A percentile compares a stretch with the other conserved stretches of the same genome.
phyloP scores from a whole-genome alignment of 2,888 invertebrate genomes.

The Euplagia quadripunctaria region DNA sequence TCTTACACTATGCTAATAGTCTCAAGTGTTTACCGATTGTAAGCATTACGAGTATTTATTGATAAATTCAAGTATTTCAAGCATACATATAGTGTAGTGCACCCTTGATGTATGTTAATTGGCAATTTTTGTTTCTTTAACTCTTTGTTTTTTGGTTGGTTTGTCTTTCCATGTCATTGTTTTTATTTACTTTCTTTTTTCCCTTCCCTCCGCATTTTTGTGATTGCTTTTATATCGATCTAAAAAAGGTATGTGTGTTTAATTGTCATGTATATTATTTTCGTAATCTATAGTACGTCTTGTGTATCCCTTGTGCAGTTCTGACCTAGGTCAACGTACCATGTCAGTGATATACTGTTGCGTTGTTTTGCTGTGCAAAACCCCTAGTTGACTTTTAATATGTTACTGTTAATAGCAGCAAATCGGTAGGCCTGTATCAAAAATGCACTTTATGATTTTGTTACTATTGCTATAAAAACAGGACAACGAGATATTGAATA shows the following conservation, averaged over 20 bases:
- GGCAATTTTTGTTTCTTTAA: not conserved
- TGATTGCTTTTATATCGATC: not conserved
- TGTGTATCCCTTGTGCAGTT: not conserved
- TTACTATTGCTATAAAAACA: too few relatives aligned
- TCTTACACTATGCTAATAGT: slow-evolving; percentile 37
- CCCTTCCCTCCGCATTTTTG: not conserved
- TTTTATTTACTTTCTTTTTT: not conserved
- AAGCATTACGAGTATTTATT: slow-evolving; percentile 44
- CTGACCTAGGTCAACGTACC: not conserved
- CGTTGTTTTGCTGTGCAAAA: not conserved
- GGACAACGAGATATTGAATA: too few relatives aligned
- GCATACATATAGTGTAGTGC: slow-evolving; percentile 7
- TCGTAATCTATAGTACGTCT: not conserved
- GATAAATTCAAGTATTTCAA: slow-evolving; percentile 34
- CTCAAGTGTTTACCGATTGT: slow-evolving; percentile 40
- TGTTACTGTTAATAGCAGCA: not conserved
- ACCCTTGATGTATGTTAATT: not conserved
- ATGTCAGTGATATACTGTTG: not conserved
- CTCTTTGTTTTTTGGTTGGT: not conserved
- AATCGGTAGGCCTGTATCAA: not conserved
- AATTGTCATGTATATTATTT: not conserved
- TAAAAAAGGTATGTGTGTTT: not conserved
- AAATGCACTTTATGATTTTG: too few relatives aligned
- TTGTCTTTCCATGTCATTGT: not conserved
- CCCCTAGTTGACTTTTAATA: not conserved